Evolutionary conservation across 2,888 invertebrate species (phyloP).

Genomic region (Tiliacea aurago): DNA sequence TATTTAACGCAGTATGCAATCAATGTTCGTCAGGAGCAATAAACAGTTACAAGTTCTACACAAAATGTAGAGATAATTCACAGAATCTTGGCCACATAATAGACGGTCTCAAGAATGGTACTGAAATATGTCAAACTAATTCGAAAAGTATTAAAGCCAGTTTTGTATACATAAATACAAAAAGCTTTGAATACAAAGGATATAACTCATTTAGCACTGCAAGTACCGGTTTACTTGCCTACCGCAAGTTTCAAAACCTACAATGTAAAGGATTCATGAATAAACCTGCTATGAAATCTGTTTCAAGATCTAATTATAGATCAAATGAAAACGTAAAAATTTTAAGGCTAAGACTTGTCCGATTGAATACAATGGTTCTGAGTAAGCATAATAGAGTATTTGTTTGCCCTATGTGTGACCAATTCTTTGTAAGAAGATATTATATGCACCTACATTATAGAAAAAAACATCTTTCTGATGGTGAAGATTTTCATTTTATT

Average conservation of each 20-base stretch:
- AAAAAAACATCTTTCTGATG: background rate
- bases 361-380: background rate
- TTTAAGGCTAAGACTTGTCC: background rate
- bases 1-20: conserved; percentile 17
- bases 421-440: conserved; percentile 12
- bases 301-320: background rate
- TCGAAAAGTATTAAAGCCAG: background rate
- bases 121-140: conserved; percentile 3
- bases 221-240: conserved; percentile 6
- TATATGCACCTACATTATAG: conserved; percentile 2
- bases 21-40: conserved; percentile 14
- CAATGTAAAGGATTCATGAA: background rate
- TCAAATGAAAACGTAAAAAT: background rate
- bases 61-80: conserved; percentile 1
- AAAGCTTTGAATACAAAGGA: conserved; percentile 1
- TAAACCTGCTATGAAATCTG: background rate
- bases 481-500: background rate
- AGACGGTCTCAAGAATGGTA: background rate
- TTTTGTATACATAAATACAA: conserved; percentile 5
- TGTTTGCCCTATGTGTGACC: conserved; percentile 8
- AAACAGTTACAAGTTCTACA: conserved; percentile 7
- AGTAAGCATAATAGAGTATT: background rate
- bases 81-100: background rate
- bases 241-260: background rate
- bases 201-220: background rate